phyloP scores from a whole-genome alignment of 2,797 vertebrate genomes.

The Lacerta viridis region DNA sequence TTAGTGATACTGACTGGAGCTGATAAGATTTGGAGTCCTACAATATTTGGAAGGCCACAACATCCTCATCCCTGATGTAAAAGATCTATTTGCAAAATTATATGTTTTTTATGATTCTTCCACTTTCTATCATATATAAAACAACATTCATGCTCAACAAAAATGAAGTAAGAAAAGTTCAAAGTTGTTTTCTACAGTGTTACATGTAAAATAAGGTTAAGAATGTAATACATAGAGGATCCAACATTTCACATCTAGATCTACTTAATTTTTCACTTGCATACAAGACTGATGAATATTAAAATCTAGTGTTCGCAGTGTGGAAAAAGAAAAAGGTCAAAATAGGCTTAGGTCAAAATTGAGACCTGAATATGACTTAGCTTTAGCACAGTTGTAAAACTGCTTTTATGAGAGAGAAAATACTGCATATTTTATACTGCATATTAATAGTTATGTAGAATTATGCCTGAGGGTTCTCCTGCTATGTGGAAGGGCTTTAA shows the following conservation, averaged over 20 bases:
- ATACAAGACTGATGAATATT: slow-evolving; percentile 48
- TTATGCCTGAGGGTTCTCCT: slow-evolving; percentile 73
- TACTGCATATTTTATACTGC: slow-evolving; percentile 76
- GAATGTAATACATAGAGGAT: slow-evolving; percentile 1
- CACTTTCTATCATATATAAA: neutral
- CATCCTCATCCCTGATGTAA: neutral
- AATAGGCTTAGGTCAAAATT: slow-evolving; percentile 40
- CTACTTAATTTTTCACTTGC: slow-evolving; percentile 34
- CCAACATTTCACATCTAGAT: slow-evolving; percentile 9
- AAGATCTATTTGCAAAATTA: neutral
- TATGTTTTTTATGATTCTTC: neutral
- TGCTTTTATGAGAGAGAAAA: slow-evolving; percentile 73
- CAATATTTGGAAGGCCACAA: neutral
- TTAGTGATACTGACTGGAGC: neutral
- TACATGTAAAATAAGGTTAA: slow-evolving; percentile 12
- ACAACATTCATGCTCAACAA: neutral
- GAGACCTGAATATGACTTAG: slow-evolving; percentile 45
- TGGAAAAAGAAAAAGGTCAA: slow-evolving; percentile 59
- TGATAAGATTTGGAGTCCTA: neutral
- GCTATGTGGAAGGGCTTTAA: slow-evolving; percentile 67
- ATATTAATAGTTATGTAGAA: slow-evolving; percentile 74
- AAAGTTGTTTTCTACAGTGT: neutral
- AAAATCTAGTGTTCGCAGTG: slow-evolving; percentile 59
- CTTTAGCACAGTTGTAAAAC: slow-evolving; percentile 59
- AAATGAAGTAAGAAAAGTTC: neutral